Percentiles rank a stretch among this genome's conserved stretches.
Conservation (phyloP, 2,113 vertebrate genomes). For the Grammomys dolichurus region DNA sequence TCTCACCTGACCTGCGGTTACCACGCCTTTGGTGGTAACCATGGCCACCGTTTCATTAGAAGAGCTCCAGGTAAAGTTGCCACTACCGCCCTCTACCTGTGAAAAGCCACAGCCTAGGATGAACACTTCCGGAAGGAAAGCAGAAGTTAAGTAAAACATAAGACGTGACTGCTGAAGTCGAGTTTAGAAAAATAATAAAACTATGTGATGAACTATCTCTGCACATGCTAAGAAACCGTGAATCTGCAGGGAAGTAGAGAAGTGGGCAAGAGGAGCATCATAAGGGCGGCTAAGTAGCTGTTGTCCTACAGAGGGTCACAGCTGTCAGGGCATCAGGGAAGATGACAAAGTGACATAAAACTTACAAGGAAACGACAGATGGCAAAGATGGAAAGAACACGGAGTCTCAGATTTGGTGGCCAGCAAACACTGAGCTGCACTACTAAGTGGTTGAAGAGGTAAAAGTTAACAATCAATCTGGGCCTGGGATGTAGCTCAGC, state of each 20-base stretch:
- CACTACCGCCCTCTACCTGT: constrained; percentile 86
- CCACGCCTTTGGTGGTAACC: constrained; percentile 86
- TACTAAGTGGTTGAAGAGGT: neutral
- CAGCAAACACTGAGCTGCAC: neutral
- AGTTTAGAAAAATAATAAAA: constrained; percentile 46
- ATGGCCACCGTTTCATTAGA: constrained; percentile 87
- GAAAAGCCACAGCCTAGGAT: constrained; percentile 11
- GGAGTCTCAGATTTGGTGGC: neutral
- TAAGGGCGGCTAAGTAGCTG: neutral
- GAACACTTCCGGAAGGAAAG: constrained; percentile 24
- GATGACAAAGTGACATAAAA: constrained; percentile 3
- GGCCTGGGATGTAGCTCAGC: neutral
- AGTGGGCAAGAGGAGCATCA: neutral
- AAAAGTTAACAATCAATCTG: constrained; percentile 34
- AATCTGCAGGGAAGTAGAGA: neutral
- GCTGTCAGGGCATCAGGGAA: neutral
- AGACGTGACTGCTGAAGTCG: constrained; percentile 29
- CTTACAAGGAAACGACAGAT: neutral
- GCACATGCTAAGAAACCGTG: neutral
- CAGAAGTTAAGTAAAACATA: neutral
- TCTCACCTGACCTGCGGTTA: constrained; percentile 76
- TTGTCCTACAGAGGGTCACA: neutral
- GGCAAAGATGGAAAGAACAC: neutral
- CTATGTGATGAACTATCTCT: neutral
- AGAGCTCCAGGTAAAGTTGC: constrained; percentile 86